A percentile compares a stretch with the other conserved stretches of the same genome.
Conservation (phyloP, 2,888 invertebrate species). For the Noctua janthina region DNA sequence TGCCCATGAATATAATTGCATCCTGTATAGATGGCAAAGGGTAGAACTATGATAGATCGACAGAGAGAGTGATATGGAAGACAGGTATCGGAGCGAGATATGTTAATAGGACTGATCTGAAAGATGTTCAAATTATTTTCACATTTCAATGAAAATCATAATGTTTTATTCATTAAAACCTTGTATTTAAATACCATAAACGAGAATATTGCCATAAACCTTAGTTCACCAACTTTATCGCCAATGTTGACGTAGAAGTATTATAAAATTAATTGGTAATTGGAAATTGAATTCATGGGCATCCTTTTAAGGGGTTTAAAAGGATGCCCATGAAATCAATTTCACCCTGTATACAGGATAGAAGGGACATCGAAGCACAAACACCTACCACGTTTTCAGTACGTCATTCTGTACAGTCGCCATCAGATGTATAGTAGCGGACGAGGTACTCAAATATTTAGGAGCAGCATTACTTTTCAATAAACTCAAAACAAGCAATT, state of each 20-base stretch:
- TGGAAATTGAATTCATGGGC: no score
- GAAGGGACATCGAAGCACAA: background rate
- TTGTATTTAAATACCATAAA: background rate
- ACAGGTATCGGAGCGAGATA: background rate
- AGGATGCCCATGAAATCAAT: no score
- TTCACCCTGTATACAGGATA: background rate
- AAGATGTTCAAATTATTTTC: background rate
- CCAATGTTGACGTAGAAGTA: background rate
- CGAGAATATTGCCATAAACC: background rate
- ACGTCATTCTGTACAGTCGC: no score
- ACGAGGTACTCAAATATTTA: no score
- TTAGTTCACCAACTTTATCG: background rate
- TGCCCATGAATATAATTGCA: no score
- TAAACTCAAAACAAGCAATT: no score
- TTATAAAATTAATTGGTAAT: background rate
- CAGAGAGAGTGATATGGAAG: background rate
- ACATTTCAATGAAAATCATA: background rate
- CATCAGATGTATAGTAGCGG: no score
- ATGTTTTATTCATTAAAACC: background rate
- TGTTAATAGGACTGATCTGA: background rate
- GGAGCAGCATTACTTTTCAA: no score
- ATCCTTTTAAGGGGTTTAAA: no score
- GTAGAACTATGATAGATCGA: background rate
- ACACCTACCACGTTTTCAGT: background rate
- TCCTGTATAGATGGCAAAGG: background rate